phyloP scores from a whole-genome alignment of 2,888 invertebrate genomes.

The Meloe dianella region DNA sequence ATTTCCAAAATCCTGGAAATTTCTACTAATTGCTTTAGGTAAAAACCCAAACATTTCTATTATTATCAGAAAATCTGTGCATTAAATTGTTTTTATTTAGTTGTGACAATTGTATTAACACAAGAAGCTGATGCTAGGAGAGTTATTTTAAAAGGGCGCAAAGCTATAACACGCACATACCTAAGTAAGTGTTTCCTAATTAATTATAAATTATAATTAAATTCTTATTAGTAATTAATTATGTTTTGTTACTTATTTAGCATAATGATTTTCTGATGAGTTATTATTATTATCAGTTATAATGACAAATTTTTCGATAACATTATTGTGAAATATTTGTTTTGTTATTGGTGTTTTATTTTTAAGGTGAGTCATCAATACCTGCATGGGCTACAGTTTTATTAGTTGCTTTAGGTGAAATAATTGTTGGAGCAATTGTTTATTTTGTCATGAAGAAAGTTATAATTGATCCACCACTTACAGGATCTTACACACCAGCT shows the following conservation, averaged over 20 bases:
- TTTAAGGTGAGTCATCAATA: conserved; percentile 69
- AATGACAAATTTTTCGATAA: background rate
- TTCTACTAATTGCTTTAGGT: background rate
- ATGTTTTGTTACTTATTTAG: no score
- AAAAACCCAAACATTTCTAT: background rate
- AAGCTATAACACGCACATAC: conserved; percentile 78
- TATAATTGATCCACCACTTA: conserved; percentile 66
- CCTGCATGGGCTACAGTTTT: conserved; percentile 81
- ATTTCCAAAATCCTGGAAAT: conserved; percentile 2
- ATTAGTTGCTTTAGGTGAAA: conserved; percentile 72
- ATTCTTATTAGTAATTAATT: conserved; percentile 5
- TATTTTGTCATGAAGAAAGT: conserved; percentile 73
- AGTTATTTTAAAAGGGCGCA: conserved; percentile 78
- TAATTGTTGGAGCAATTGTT: conserved; percentile 72
- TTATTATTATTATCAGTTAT: background rate
- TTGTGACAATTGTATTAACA: conserved; percentile 68
- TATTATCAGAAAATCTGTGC: background rate
- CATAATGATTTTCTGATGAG: background rate
- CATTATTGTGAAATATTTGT: conserved; percentile 8
- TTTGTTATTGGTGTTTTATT: conserved; percentile 38
- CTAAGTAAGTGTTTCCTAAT: conserved; percentile 70
- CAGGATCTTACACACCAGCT: conserved; percentile 51
- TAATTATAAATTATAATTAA: conserved; percentile 7
- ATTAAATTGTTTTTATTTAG: conserved; percentile 61
- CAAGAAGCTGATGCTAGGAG: conserved; percentile 78